phyloP scores from a whole-genome alignment of 2,797 vertebrate species.

The Bufotes viridis region DNA sequence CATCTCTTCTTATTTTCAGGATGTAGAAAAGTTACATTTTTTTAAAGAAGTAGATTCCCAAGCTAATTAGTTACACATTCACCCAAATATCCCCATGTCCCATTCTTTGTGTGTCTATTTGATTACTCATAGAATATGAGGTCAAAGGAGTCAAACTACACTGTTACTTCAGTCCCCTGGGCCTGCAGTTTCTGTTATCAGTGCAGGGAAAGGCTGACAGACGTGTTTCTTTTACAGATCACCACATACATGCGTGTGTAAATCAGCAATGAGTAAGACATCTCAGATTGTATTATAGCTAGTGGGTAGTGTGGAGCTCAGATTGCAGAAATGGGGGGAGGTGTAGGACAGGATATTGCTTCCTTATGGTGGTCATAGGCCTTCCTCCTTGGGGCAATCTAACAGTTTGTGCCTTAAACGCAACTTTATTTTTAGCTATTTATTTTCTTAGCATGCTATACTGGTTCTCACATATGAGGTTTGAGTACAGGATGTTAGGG shows the following conservation, averaged over 20 bases:
- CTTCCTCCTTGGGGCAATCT: conserved; percentile 55
- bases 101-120: conserved; percentile 14
- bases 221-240: conserved; percentile 48
- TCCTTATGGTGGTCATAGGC: conserved; percentile 57
- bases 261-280: conserved; percentile 30
- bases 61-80: background rate
- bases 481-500: conserved; percentile 27
- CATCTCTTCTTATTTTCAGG: background rate
- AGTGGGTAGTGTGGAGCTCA: conserved; percentile 48
- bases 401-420: conserved; percentile 39
- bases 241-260: conserved; percentile 27
- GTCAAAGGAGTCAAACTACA: conserved; percentile 21
- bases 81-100: background rate
- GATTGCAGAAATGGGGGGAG: conserved; percentile 48
- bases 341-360: conserved; percentile 55
- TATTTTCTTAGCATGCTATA: conserved; percentile 42
- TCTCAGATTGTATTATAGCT: conserved; percentile 27
- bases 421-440: conserved; percentile 48
- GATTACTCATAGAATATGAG: conserved; percentile 22
- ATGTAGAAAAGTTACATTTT: background rate
- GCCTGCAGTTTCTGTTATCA: conserved; percentile 25
- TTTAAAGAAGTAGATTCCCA: background rate
- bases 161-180: conserved; percentile 24
- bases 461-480: conserved; percentile 14
- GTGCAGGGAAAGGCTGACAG: conserved; percentile 17